These are phyloP conservation scores for Eurystomus gularis DNA, from an alignment of 2,113 vertebrate species.

Conservation along the genomic window DNA sequence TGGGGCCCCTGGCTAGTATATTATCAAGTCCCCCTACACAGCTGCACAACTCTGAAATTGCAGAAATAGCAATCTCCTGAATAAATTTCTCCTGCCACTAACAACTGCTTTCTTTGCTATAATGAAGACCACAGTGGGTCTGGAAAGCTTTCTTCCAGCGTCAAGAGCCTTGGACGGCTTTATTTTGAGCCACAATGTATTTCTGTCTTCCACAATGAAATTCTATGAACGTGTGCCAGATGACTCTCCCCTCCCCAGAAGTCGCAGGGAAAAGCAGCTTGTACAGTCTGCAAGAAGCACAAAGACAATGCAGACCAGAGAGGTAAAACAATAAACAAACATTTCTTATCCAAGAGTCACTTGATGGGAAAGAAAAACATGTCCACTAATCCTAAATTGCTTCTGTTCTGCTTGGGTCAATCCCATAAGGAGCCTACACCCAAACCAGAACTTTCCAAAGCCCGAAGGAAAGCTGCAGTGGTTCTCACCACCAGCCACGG, in stretches of 20 bases:
- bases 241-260: not conserved
- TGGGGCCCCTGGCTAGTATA: conserved; percentile 35
- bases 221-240: not conserved
- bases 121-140: conserved; percentile 23
- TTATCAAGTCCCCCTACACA: conserved; percentile 19
- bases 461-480: not conserved
- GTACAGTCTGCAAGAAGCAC: not conserved
- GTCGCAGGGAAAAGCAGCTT: not conserved
- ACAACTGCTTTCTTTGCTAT: conserved; percentile 63
- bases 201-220: conserved; percentile 40
- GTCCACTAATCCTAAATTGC: not conserved
- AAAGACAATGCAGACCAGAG: not conserved
- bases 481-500: not conserved
- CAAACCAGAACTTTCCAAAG: not conserved
- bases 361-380: not conserved
- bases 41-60: conserved; percentile 62
- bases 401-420: not conserved
- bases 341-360: not conserved
- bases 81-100: conserved; percentile 55
- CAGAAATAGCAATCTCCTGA: conserved; percentile 64
- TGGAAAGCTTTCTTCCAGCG: conserved; percentile 26
- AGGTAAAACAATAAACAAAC: not conserved
- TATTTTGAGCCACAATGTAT: conserved; percentile 58
- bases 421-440: not conserved
- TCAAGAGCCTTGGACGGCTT: conserved; percentile 2